Base-by-base conservation (phyloP, 1,140 invertebrate genomes). In the Triops cancriformis region DNA sequence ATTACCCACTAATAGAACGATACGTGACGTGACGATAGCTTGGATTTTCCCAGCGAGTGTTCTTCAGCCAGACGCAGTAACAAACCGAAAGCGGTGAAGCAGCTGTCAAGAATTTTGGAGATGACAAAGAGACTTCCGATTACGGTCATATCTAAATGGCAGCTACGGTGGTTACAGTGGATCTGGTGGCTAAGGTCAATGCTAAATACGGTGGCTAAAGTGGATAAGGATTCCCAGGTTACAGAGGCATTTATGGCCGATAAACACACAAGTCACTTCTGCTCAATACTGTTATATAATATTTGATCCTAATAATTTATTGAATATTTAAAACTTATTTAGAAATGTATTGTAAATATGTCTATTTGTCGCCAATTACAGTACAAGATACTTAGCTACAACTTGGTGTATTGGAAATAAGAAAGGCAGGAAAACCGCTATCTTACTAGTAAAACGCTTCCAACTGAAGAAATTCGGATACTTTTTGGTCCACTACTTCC, bases 401-500 rank as follows among this genome's bases (percentile, higher is more conserved):
- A 2, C 31, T 37, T 37, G 31, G 2, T 37, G 31, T 2, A 7
- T 7, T 37, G 31, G n/a, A n/a, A n/a, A n/a, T n/a, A n/a, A n/a
- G 31, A 37, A 37, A 4, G 31, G 7, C 31, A 37, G 2, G 9
- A 9, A 72, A 23, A 72, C 2, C n/a, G 26, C 26, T 9, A 27
- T 27, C n/a, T n/a, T n/a, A n/a, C n/a, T n/a, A n/a, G n/a, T n/a
- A n/a, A n/a, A n/a, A n/a, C n/a, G n/a, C n/a, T n/a, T n/a, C n/a
- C n/a, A n/a, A n/a, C n/a, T n/a, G n/a, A n/a, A 43, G 1, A 75
- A 75, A 75, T 75, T 0, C 23, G 42, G 6, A 75, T 12, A 26
- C 31, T 76, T 76, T 0, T 14, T 77, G 85, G 84, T 85, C 83
- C 85, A 26, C 10, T 18, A 5, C 6, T n/a, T 23, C 10, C 23